These are phyloP conservation scores for Drosophila littoralis DNA, from an alignment of 1,140 invertebrate species.

Conservation along the genomic window DNA sequence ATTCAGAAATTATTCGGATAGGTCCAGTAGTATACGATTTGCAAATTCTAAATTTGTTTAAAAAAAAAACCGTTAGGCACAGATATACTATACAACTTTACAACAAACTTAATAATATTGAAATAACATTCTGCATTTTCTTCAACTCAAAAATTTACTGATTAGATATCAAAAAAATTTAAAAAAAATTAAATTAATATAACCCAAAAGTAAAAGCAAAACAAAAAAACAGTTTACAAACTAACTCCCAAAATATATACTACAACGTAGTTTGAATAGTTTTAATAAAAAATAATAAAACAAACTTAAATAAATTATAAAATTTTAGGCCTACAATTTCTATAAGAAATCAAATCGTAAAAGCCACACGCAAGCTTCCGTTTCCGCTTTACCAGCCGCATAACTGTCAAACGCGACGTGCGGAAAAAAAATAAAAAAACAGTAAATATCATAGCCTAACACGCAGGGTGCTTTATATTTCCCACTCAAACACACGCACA, in stretches of 20 bases:
- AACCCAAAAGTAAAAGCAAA: not conserved
- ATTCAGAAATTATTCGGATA: no score
- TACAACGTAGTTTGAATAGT: no score
- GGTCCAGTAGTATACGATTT: no score
- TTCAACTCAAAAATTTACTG: not conserved
- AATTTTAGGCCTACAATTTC: not conserved
- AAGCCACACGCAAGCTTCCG: constrained; percentile 15
- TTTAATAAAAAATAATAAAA: not conserved
- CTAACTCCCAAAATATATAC: not conserved
- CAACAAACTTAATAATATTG: not conserved
- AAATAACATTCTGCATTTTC: not conserved
- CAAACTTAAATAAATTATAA: not conserved
- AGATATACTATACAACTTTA: not conserved
- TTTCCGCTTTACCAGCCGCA: constrained; percentile 18
- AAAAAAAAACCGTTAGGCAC: no score
- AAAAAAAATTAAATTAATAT: not conserved
- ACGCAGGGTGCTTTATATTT: constrained; percentile 65
- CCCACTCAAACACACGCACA: constrained; percentile 34
- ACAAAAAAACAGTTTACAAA: not conserved
- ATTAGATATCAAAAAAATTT: not conserved
- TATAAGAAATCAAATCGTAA: not conserved
- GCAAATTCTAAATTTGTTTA: no score
- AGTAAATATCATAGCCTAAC: constrained; percentile 42
- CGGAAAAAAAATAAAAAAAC: constrained; percentile 30
- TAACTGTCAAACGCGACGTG: constrained; percentile 28